Conservation (phyloP, 2,888 invertebrate genomes). For the Cheilosia vulpina region DNA sequence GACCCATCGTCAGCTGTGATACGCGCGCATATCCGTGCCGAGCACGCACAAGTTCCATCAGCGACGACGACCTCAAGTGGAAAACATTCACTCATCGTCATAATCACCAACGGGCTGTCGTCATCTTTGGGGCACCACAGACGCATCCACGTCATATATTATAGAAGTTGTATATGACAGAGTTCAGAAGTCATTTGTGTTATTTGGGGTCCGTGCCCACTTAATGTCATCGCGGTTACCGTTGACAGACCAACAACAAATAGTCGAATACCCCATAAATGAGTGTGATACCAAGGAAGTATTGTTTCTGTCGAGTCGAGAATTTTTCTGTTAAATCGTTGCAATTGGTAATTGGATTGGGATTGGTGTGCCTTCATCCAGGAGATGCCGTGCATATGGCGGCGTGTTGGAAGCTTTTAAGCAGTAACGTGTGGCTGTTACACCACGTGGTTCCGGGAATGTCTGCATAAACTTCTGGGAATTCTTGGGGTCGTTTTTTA, state of each 20-base stretch:
- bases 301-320: constrained; percentile 40
- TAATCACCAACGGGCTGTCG: constrained; percentile 56
- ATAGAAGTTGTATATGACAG: constrained; percentile 21
- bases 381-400: constrained; percentile 20
- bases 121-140: constrained; percentile 38
- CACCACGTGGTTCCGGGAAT: constrained; percentile 47
- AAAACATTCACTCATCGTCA: constrained; percentile 68
- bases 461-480: constrained; percentile 13
- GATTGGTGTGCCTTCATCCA: neutral
- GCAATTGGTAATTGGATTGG: constrained; percentile 31
- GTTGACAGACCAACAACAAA: constrained; percentile 40
- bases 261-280: constrained; percentile 2
- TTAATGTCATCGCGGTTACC: constrained; percentile 50
- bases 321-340: constrained; percentile 42
- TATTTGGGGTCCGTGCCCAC: constrained; percentile 59
- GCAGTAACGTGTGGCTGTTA: neutral
- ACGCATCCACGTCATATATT: constrained; percentile 40
- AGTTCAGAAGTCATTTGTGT: constrained; percentile 67
- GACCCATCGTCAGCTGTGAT: constrained; percentile 43
- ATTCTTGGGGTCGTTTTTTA: constrained; percentile 13
- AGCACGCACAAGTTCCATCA: constrained; percentile 42
- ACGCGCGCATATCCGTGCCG: constrained; percentile 15
- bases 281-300: constrained; percentile 56
- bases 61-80: constrained; percentile 60
- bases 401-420: constrained; percentile 31